Evolutionary conservation across 2,888 invertebrate genomes (phyloP).

Genomic region (Agrilus cyanescens): DNA sequence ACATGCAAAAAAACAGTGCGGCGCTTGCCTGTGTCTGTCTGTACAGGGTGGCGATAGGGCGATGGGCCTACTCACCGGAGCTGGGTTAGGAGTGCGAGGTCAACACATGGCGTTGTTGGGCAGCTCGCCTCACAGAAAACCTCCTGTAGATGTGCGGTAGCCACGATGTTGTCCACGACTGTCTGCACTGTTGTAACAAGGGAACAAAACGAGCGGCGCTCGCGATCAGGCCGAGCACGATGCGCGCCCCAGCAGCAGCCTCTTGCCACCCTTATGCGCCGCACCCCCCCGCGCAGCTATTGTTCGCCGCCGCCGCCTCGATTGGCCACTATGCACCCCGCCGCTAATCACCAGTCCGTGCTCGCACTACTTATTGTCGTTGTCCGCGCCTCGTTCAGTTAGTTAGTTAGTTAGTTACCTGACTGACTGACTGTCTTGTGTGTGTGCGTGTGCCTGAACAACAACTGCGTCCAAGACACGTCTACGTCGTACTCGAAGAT

Average conservation of each 20-base stretch:
- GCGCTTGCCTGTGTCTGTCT: too few relatives aligned
- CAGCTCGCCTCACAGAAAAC: slow-evolving; percentile 35
- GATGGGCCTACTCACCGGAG: slow-evolving; percentile 29
- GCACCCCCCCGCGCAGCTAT: slow-evolving; percentile 29
- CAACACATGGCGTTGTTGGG: slow-evolving; percentile 30
- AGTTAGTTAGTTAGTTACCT: too few relatives aligned
- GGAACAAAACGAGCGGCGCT: slow-evolving; percentile 24
- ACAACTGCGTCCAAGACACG: too few relatives aligned
- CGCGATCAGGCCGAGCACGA: slow-evolving; percentile 20
- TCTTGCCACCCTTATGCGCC: slow-evolving; percentile 19
- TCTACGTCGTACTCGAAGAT: slow-evolving; percentile 32
- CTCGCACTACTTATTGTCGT: slow-evolving; percentile 7
- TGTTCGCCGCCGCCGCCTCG: slow-evolving; percentile 23
- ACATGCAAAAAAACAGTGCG: too few relatives aligned
- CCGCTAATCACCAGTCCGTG: slow-evolving; percentile 12
- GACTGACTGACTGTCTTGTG: slow-evolving; percentile 11
- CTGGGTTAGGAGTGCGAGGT: slow-evolving; percentile 30
- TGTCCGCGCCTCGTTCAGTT: slow-evolving; percentile 1
- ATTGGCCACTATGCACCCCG: slow-evolving; percentile 20
- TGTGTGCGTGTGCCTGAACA: slow-evolving; percentile 26
- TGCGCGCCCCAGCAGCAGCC: slow-evolving; percentile 16
- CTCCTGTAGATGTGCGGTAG: slow-evolving; percentile 35
- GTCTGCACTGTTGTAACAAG: slow-evolving; percentile 26
- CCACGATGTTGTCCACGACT: slow-evolving; percentile 33
- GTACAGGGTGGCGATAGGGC: too few relatives aligned